phyloP scores from a whole-genome alignment of 2,797 vertebrate species.

The Karalla daura region DNA sequence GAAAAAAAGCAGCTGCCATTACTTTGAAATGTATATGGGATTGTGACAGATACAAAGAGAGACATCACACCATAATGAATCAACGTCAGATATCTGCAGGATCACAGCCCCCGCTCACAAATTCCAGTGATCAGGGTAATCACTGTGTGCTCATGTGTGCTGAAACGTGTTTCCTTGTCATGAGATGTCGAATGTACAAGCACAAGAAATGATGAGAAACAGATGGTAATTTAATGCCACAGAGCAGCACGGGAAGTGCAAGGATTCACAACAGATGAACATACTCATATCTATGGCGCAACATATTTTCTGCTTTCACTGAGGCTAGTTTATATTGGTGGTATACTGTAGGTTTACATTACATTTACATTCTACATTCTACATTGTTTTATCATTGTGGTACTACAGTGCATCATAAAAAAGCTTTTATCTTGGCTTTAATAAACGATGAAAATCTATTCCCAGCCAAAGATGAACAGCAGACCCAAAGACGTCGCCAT shows the following conservation, averaged over 20 bases:
- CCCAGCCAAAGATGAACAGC: too few species aligned
- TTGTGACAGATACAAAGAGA: not conserved
- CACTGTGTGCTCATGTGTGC: not conserved
- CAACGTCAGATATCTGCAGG: not conserved
- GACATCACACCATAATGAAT: not conserved
- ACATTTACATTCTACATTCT: too few species aligned
- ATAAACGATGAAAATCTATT: too few species aligned
- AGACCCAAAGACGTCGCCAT: too few species aligned
- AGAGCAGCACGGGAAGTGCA: not conserved
- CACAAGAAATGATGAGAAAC: not conserved
- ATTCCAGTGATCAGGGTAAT: not conserved
- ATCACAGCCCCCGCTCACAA: not conserved
- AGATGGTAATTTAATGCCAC: conserved; percentile 4
- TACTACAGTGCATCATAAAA: too few species aligned
- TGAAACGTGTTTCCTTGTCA: not conserved
- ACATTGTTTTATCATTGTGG: too few species aligned
- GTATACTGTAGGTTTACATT: too few species aligned
- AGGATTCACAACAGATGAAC: conserved; percentile 1
- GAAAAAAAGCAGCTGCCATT: conserved; percentile 5
- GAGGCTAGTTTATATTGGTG: too few species aligned
- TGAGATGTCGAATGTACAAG: conserved; percentile 6
- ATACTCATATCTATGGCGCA: not conserved
- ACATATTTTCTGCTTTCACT: too few species aligned
- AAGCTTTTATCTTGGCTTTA: too few species aligned
- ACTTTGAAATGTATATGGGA: not conserved